Evolutionary conservation across 1,140 invertebrate genomes (phyloP).

Genomic region (Pinna nobilis): DNA sequence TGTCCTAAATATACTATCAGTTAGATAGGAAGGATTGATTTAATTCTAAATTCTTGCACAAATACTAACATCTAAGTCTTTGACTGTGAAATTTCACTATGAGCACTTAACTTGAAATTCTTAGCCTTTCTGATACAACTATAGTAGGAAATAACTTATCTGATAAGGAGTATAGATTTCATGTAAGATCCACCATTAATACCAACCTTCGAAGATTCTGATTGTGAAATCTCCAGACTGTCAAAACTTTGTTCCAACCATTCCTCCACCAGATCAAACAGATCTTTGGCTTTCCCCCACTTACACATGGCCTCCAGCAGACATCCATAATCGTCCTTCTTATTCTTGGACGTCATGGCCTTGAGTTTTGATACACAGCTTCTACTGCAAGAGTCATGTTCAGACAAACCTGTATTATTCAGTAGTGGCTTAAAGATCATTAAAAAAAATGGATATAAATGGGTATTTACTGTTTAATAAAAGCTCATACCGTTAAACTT

Average conservation of each 20-base stretch:
- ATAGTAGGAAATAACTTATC: too few species aligned
- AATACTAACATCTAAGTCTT: too few species aligned
- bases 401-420: not conserved
- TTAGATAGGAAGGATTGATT: not conserved
- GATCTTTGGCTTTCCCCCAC: slow-evolving; percentile 55
- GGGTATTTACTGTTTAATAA: not conserved
- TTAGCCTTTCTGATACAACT: too few species aligned
- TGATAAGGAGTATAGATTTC: not conserved
- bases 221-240: too few species aligned
- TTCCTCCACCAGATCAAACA: slow-evolving; percentile 56
- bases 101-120: too few species aligned
- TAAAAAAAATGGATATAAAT: not conserved
- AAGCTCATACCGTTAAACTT: not conserved
- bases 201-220: not conserved
- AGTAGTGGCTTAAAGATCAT: not conserved
- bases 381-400: slow-evolving; percentile 40
- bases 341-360: slow-evolving; percentile 33
- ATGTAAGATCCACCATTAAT: not conserved
- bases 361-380: slow-evolving; percentile 54
- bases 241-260: slow-evolving; percentile 46
- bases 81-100: too few species aligned
- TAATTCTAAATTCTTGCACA: too few species aligned
- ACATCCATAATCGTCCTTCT: slow-evolving; percentile 39
- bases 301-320: slow-evolving; percentile 59
- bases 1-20: not conserved